These are phyloP conservation scores for Calephelis perditalis DNA, from an alignment of 2,888 invertebrate genomes.

Conservation along the genomic window DNA sequence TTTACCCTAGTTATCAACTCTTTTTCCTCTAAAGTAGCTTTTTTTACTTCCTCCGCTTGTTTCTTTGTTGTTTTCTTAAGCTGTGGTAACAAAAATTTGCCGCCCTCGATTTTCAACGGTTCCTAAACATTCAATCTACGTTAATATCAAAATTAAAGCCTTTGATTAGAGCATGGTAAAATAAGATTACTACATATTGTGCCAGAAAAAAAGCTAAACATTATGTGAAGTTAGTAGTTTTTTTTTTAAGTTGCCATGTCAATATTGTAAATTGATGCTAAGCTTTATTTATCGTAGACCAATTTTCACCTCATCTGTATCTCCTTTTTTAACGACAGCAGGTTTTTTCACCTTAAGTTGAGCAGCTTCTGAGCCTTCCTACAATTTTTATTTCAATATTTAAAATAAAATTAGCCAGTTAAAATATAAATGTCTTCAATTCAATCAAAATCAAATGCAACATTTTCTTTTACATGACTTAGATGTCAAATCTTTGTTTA, in stretches of 20 bases:
- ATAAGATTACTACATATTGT: constrained; percentile 49
- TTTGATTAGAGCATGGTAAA: constrained; percentile 41
- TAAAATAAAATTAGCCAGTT: neutral
- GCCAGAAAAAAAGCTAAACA: constrained; percentile 28
- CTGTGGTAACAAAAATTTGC: constrained; percentile 69
- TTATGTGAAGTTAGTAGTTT: constrained; percentile 30
- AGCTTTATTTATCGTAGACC: constrained; percentile 6
- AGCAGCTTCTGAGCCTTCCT: constrained; percentile 70
- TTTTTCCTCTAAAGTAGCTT: constrained; percentile 43
- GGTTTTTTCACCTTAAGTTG: constrained; percentile 71
- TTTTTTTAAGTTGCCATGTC: constrained; percentile 37
- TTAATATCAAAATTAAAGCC: constrained; percentile 45
- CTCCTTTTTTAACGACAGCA: constrained; percentile 63
- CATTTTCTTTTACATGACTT: too few relatives aligned
- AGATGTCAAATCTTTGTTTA: neutral
- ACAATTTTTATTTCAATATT: constrained; percentile 29
- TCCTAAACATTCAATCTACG: constrained; percentile 63
- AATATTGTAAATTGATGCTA: constrained; percentile 14
- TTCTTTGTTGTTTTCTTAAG: constrained; percentile 70
- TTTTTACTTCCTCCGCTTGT: constrained; percentile 57
- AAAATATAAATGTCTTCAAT: neutral
- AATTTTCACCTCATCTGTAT: constrained; percentile 52
- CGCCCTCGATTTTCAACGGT: constrained; percentile 63
- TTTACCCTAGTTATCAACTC: constrained; percentile 56
- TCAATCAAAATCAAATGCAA: too few relatives aligned